Percentiles rank a stretch among this genome's conserved stretches.
Evolutionary conservation across 2,113 vertebrate genomes (phyloP).

Genomic region (Petroica traversi): DNA sequence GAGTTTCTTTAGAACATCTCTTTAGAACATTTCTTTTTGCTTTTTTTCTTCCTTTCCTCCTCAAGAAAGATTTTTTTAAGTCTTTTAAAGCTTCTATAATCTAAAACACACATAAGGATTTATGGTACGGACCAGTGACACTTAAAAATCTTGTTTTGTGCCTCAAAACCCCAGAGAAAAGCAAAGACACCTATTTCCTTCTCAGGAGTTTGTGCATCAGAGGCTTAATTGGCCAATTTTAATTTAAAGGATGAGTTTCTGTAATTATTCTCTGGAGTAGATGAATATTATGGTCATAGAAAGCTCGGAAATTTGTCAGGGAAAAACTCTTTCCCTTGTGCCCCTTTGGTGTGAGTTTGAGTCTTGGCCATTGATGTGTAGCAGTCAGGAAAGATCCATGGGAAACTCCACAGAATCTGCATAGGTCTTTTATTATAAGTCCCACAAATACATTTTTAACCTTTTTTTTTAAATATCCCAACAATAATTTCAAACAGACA

Average conservation of each 20-base stretch:
- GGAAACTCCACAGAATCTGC: not conserved
- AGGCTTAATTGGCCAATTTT: not conserved
- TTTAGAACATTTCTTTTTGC: not conserved
- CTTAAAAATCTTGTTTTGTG: not conserved
- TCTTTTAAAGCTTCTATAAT: conserved; percentile 1
- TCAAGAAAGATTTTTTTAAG: conserved; percentile 8
- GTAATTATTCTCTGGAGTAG: not conserved
- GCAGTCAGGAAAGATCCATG: not conserved
- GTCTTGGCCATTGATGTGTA: not conserved
- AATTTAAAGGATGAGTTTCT: not conserved
- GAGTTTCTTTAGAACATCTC: conserved; percentile 59
- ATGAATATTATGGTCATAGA: not conserved
- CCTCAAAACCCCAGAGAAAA: not conserved
- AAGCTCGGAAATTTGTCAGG: not conserved
- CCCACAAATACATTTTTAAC: not conserved
- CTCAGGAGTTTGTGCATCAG: not conserved
- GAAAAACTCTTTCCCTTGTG: not conserved
- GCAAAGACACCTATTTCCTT: accelerated
- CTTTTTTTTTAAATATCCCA: not conserved
- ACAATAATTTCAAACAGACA: not conserved
- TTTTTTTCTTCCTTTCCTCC: not conserved
- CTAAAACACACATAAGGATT: not conserved
- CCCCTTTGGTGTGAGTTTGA: not conserved
- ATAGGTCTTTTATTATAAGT: not conserved
- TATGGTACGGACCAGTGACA: not conserved